Base-by-base conservation (phyloP, 2,888 invertebrate genomes). In the Aproaerema taeniolella region DNA sequence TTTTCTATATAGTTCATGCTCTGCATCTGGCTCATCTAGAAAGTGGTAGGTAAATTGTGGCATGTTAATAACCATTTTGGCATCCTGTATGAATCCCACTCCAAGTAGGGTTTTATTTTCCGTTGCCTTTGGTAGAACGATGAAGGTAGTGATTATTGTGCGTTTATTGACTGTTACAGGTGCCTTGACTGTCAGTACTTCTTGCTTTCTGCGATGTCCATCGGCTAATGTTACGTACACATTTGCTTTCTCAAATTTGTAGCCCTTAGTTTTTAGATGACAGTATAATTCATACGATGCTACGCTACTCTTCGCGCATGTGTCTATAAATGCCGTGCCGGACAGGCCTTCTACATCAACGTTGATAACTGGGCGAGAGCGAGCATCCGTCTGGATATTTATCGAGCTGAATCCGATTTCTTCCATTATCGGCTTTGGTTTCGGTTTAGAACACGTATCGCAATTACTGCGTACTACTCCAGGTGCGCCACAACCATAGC, bases 121-220 rank as follows among this genome's bases (percentile, higher is more conserved):
- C 5, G 9, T 14, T n/a, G 39, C 5, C n/a, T 34, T 50, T 2
- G 57, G 52, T 5, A 55, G 41, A 1, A 54, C 51, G 12, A 53
- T 26, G 13, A 62, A 52, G 1, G 43, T 47, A 0, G 56, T 55
- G 7, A 39, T 34, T 16, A 52, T 11, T 1, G 28, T 31, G 7
- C 45, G 41, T 1, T 39, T 31, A 12, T 26, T n/a, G 3, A 47
- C 2, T 2, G n/a, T 44, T 0, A 49, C 44, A 1, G 43, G 36
- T 2, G 31, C 45, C 7, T 13, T 2, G 4, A 30, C 26, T 1
- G 29, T 17, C 6, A 50, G n/a, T 1, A 46, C 38, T 5, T 31
- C 40, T 25, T 42, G 46, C 1, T n/a, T 29, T 14, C 39, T 47
- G 9, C 15, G 12, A 2, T 35, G 12, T 2, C 46, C 47, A 31